A percentile compares a stretch with the other conserved stretches of the same genome.
These are phyloP conservation scores for Disparrhopalites patrizii DNA, from an alignment of 2,888 invertebrate species.

Conservation along the genomic window DNA sequence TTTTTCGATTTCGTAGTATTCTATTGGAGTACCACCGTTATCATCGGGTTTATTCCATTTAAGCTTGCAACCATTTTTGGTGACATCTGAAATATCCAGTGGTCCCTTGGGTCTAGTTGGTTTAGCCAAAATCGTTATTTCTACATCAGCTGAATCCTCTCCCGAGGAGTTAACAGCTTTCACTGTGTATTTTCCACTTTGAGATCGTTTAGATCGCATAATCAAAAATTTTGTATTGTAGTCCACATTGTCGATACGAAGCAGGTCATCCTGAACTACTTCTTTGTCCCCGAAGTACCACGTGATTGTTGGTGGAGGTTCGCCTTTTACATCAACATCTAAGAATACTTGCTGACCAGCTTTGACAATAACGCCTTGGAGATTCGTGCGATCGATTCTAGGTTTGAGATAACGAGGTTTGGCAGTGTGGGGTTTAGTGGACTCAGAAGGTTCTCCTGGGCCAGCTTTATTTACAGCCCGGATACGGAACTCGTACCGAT, in stretches of 20 bases:
- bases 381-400: constrained; percentile 83
- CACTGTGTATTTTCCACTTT: constrained; percentile 83
- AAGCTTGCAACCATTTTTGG: constrained; percentile 85
- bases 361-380: constrained; percentile 78
- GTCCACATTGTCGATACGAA: constrained; percentile 76
- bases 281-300: constrained; percentile 75
- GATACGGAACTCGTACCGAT: constrained; percentile 91
- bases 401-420: constrained; percentile 88
- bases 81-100: constrained; percentile 74
- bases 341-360: constrained; percentile 80
- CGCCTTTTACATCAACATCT: constrained; percentile 76
- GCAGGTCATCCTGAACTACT: constrained; percentile 51
- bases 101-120: constrained; percentile 30
- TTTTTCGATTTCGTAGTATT: constrained; percentile 92
- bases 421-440: constrained; percentile 85
- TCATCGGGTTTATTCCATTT: constrained; percentile 73
- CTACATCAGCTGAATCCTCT: constrained; percentile 84
- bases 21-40: constrained; percentile 90
- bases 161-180: constrained; percentile 89
- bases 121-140: constrained; percentile 71
- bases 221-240: constrained; percentile 88
- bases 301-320: constrained; percentile 67
- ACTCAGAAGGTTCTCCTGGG: constrained; percentile 82
- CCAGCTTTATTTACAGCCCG: constrained; percentile 85
- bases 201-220: constrained; percentile 71